phyloP scores from a whole-genome alignment of 2,113 vertebrate genomes.

The Pituophis catenifer region DNA sequence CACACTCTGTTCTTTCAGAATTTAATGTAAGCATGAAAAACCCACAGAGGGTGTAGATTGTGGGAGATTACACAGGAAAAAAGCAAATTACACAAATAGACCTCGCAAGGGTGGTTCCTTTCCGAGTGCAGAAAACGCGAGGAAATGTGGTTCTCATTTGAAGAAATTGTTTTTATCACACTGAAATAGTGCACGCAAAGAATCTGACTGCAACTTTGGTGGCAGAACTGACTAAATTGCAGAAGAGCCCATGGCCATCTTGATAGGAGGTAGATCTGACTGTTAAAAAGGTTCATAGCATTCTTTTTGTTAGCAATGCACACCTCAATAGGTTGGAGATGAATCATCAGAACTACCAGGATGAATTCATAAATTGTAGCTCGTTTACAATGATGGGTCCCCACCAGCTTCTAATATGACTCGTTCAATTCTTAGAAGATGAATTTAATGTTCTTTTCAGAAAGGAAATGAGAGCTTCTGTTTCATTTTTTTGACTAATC shows the following conservation, averaged over 20 bases:
- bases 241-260: neutral
- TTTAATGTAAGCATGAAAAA: neutral
- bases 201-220: neutral
- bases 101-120: neutral
- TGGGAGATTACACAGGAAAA: neutral
- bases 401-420: neutral
- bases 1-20: neutral
- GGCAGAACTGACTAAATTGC: neutral
- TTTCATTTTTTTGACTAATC: neutral
- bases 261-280: neutral
- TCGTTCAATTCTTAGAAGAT: neutral
- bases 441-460: neutral
- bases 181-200: neutral
- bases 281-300: neutral
- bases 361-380: neutral
- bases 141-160: neutral
- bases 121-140: neutral
- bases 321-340: neutral
- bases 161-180: neutral
- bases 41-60: neutral
- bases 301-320: neutral
- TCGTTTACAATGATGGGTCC: neutral
- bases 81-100: neutral
- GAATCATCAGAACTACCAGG: neutral
- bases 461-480: neutral